Base-by-base conservation (phyloP, 2,797 vertebrate genomes). In the Podarcis siculus region DNA sequence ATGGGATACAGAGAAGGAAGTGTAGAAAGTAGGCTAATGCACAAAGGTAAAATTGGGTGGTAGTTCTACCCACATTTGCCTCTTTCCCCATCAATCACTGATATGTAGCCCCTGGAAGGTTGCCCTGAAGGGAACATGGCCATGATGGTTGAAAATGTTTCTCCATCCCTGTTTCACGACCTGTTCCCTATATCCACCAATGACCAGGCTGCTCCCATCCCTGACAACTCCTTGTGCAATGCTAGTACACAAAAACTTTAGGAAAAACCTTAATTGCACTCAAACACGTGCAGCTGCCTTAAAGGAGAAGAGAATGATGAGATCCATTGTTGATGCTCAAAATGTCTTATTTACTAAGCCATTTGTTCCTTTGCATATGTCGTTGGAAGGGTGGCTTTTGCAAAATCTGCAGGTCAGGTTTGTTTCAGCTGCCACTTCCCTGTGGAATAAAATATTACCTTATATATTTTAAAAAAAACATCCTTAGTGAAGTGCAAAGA, bases 191-290 rank as follows among this genome's bases (percentile, higher is more conserved):
- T 5, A 6, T n/a, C 30, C 12, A 4, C n/a, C n/a, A 72, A 32
- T n/a, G 69, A n/a, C 69, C 69, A 72, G 69, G 30, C n/a, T 15
- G 1, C 30, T 72, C n/a, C 69, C n/a, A n/a, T 32, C n/a, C 71
- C 15, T 73, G 13, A 73, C 32, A 32, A 73, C 19, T 92, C 92
- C 94, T 90, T 30, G 89, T 94, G 92, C 93, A 93, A 89, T 55
- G 13, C 49, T 55, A 55, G 49, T 92, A 93, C 19, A 71, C 89
- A 79, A 92, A 89, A 89, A 87, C 90, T 27, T 58, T 4, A 80
- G 32, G 79, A 55, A 80, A 35, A 9, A 25, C 12, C 3, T n/a
- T 37, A 58, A 35, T 37, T 73, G 49, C 21, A 58, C 25, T 25
- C n/a, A 67, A 72, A 45, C 49, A 37, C 19, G 61, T 9, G 25